Evolutionary conservation across 2,113 vertebrate species (phyloP), one percentile per base, ranked within the genome.

Genomic region (Corythoichthys haematopterus): DNA sequence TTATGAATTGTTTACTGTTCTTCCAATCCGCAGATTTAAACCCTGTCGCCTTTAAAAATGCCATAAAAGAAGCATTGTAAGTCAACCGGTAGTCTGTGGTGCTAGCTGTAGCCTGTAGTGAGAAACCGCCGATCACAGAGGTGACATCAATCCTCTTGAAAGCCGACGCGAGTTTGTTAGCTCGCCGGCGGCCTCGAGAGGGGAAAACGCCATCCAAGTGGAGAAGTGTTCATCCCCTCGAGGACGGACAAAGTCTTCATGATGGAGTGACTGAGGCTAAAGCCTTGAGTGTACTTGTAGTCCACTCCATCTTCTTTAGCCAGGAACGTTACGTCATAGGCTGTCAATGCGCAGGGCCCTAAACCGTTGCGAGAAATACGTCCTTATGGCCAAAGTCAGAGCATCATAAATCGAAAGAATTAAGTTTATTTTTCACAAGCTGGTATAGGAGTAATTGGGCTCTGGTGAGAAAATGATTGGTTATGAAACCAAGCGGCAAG

Each of bases 11-110:
- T 72, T 63, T 86, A 65, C 80, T 88, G 71, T 89, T 72, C 74
- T 83, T 74, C 77, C 74, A 57, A 82, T 85, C 79, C 80, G 36
- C 91, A 92, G 90, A 75, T 38, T 73, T 87, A 85, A 87, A 86
- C 68, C 81, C 68, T 13, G 51, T 73, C 74, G 40, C 15, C 71
- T 85, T 90, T 72, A 84, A 78, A 81, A 55, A 73, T 80, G 74
- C 84, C 75, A 69, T 88, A 51, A 69, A 51, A 62, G 48, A 38
- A 66, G n/a, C 47, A 62, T 57, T 81, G 91, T 91, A 91, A 90
- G 91, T 91, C 52, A 71, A 67, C 55, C 68, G 71, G 73, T 71
- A 72, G 56, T 73, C 40, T 65, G 73, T 81, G 81, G 68, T 84
- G 75, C 38, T 85, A 85, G 88, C 66, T 76, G 4, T 0, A 73